phyloP scores from a whole-genome alignment of 2,797 vertebrate species.

The Fistularia tabacaria region DNA sequence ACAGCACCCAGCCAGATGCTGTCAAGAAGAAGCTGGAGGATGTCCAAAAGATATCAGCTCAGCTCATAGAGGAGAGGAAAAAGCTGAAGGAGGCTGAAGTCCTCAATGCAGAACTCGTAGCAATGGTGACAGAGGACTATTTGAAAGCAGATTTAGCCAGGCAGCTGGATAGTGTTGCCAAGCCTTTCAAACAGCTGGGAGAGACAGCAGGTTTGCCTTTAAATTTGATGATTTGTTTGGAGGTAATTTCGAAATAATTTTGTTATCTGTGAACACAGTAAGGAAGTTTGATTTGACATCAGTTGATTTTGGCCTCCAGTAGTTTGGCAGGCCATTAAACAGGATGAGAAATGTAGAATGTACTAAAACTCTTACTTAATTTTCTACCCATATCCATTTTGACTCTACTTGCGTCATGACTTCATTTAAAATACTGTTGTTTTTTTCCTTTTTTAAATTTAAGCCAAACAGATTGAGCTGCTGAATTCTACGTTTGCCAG shows the following conservation, averaged over 20 bases:
- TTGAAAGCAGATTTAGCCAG: constrained; percentile 88
- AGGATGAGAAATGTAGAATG: too few species aligned
- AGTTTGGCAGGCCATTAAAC: too few species aligned
- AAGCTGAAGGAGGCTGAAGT: constrained; percentile 81
- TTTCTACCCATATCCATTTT: background rate
- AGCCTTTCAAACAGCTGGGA: constrained; percentile 87
- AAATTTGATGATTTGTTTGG: constrained; percentile 29
- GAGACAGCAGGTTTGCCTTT: constrained; percentile 88
- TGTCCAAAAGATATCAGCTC: constrained; percentile 80
- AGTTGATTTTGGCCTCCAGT: too few species aligned
- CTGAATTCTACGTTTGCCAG: constrained; percentile 88
- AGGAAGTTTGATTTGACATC: background rate
- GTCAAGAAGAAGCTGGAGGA: constrained; percentile 88
- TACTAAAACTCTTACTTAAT: too few species aligned
- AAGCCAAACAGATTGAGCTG: constrained; percentile 85
- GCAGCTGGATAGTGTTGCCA: constrained; percentile 88
- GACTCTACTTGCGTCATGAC: background rate
- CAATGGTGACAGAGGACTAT: constrained; percentile 90
- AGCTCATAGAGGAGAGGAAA: constrained; percentile 83
- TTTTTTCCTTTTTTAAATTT: constrained; percentile 26
- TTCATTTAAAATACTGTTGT: constrained; percentile 1
- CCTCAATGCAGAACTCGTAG: constrained; percentile 83
- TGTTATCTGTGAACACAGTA: background rate
- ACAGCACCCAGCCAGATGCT: constrained; percentile 83
- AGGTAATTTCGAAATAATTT: background rate